A percentile compares a stretch with the other conserved stretches of the same genome.
phyloP scores from a whole-genome alignment of 2,113 vertebrate genomes.

The Rhea pennata region DNA sequence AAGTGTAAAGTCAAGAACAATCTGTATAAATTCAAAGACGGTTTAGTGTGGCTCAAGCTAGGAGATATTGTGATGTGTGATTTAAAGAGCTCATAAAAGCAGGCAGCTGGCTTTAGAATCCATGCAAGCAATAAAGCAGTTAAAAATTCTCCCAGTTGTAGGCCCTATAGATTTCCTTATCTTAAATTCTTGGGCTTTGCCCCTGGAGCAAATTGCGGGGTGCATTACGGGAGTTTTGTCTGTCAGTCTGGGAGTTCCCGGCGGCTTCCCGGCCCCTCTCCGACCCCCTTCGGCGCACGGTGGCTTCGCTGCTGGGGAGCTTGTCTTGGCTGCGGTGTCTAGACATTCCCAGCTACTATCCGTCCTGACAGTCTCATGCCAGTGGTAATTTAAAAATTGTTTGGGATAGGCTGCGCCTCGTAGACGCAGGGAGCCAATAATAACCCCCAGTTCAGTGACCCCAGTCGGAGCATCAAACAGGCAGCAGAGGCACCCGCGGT shows the following conservation, averaged over 20 bases:
- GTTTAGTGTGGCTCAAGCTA: constrained; percentile 12
- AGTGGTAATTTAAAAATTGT: constrained; percentile 82
- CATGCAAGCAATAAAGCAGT: constrained; percentile 75
- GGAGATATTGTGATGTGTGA: constrained; percentile 71
- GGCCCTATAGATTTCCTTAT: constrained; percentile 79
- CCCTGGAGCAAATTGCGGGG: constrained; percentile 72
- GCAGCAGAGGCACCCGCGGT: constrained; percentile 59
- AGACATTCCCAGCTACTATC: constrained; percentile 64
- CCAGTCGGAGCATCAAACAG: constrained; percentile 70
- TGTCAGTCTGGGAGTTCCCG: constrained; percentile 69
- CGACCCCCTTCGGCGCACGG: constrained; percentile 71
- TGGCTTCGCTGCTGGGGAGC: constrained; percentile 68
- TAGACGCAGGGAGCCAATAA: constrained; percentile 70
- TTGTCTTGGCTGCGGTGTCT: constrained; percentile 70
- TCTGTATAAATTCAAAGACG: constrained; percentile 6
- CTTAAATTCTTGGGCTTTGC: constrained; percentile 81
- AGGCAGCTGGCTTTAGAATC: constrained; percentile 79
- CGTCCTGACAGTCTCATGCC: constrained; percentile 76
- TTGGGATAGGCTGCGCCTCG: constrained; percentile 70
- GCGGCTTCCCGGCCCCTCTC: constrained; percentile 70
- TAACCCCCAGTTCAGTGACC: constrained; percentile 65
- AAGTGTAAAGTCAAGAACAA: constrained; percentile 1
- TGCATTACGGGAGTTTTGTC: constrained; percentile 78
- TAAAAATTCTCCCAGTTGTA: constrained; percentile 84
- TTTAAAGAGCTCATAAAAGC: constrained; percentile 80